These are phyloP conservation scores for Argentina silus DNA, from an alignment of 2,797 vertebrate genomes.

Conservation along the genomic window DNA sequence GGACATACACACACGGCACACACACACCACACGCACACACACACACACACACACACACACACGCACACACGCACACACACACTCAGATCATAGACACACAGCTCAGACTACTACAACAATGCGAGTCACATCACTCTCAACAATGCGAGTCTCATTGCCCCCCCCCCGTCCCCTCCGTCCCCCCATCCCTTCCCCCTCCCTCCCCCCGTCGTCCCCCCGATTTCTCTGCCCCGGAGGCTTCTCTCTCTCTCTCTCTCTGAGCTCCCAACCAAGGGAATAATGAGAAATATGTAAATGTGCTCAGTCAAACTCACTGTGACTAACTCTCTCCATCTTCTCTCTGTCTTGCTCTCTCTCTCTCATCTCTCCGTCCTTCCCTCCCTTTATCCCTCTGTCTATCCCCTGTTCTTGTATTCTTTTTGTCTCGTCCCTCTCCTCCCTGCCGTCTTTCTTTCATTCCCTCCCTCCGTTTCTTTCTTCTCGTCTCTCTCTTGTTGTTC, in stretches of 20 bases:
- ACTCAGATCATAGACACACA: slow-evolving; percentile 43
- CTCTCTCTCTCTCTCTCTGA: slow-evolving; percentile 56
- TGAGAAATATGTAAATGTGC: slow-evolving; percentile 79
- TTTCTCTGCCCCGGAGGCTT: slow-evolving; percentile 31
- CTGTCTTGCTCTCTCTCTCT: slow-evolving; percentile 27
- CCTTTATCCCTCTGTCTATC: slow-evolving; percentile 23
- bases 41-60: slow-evolving; percentile 22
- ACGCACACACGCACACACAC: slow-evolving; percentile 16
- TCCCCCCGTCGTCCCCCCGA: slow-evolving; percentile 33
- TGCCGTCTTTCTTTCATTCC: neutral
- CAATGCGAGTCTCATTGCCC: slow-evolving; percentile 57
- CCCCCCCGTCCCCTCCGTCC: neutral
- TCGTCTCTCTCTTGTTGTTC: slow-evolving; percentile 31
- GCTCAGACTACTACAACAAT: slow-evolving; percentile 55
- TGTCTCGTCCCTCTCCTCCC: neutral
- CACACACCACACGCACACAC: slow-evolving; percentile 8
- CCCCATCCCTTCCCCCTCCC: slow-evolving; percentile 19
- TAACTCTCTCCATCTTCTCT: slow-evolving; percentile 50
- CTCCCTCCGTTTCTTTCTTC: slow-evolving; percentile 41
- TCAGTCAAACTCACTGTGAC: slow-evolving; percentile 71
- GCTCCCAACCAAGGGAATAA: slow-evolving; percentile 74
- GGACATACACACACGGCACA: neutral
- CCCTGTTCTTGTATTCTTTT: slow-evolving; percentile 29
- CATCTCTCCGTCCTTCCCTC: neutral
- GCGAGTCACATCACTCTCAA: slow-evolving; percentile 66